Base-by-base conservation (phyloP, 2,113 vertebrate genomes). In the Tragelaphus buxtoni region DNA sequence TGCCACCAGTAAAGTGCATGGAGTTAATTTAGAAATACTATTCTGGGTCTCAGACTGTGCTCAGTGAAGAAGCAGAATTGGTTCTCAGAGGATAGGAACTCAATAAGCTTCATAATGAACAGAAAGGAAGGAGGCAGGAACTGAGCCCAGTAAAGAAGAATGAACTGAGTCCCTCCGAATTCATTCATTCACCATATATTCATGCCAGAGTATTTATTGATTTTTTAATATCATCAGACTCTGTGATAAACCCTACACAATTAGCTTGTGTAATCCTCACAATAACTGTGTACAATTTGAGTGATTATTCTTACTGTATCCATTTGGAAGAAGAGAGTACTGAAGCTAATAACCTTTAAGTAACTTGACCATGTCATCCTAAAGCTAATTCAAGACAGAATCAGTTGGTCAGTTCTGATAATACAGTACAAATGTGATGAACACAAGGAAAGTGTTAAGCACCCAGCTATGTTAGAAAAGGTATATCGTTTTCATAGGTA, bases 401-500 rank as follows among this genome's bases (percentile, higher is more conserved):
- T 0, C 10, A 4, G 0, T 84, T 7, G 51, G 16, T 20, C 11
- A 42, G 26, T 42, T 90, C 80, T 39, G n/a, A 55, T 53, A 85
- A 81, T n/a, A 84, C 1, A 65, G 17, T 79, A 35, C 12, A 58
- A 74, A 16, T 22, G 5, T 28, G 9, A 2, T 51, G 47, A 95
- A n/a, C 9, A 69, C 1, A 49, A 51, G 20, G 53, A 47, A 89
- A 89, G 47, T 22, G 1, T 72, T 51, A 32, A 24, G 8, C 13
- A 17, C 4, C 13, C 32, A 28, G 17, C 30, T 13, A 18, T 35
- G 10, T 18, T 24, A 58, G 22, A 24, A 28, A 77, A 74, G 1
- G 7, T 18, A 10, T 32, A 16, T 4, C 5, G 1, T 39, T 24
- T 42, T 26, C 1, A 22, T 10, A 13, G 14, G 20, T 13, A 51